Evolutionary conservation across 2,113 vertebrate species (phyloP).

Genomic region (Dryoscopus gambensis): DNA sequence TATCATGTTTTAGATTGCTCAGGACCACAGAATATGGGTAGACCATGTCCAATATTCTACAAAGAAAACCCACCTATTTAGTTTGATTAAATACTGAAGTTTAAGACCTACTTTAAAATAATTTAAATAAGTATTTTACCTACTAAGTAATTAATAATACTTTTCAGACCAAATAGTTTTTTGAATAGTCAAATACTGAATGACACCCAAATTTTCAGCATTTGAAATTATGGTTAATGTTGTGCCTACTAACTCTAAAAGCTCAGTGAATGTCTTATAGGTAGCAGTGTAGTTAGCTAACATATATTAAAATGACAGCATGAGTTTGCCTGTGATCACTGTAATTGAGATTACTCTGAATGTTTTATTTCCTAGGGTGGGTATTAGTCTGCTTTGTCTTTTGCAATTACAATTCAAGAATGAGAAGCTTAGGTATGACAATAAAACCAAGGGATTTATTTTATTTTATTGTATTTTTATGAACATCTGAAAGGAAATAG

Average conservation of each 20-base stretch:
- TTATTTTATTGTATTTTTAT: neutral
- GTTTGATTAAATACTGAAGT: neutral
- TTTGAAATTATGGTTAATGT: neutral
- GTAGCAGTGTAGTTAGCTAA: neutral
- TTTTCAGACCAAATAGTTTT: neutral
- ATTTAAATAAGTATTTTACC: neutral
- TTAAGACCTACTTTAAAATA: neutral
- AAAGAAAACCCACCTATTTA: neutral
- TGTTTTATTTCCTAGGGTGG: neutral
- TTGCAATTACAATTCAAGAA: neutral
- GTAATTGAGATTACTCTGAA: neutral
- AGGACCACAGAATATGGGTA: neutral
- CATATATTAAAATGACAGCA: neutral
- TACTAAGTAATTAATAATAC: neutral
- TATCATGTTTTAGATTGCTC: neutral
- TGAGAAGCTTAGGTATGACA: neutral
- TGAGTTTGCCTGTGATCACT: neutral
- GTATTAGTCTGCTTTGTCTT: neutral
- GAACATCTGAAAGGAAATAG: neutral
- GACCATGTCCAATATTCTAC: neutral
- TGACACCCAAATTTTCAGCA: neutral
- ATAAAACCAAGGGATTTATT: neutral
- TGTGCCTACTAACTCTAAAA: neutral
- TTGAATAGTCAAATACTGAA: neutral
- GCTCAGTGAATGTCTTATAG: neutral